phyloP scores from a whole-genome alignment of 2,888 invertebrate genomes.

The Alcis repandata region DNA sequence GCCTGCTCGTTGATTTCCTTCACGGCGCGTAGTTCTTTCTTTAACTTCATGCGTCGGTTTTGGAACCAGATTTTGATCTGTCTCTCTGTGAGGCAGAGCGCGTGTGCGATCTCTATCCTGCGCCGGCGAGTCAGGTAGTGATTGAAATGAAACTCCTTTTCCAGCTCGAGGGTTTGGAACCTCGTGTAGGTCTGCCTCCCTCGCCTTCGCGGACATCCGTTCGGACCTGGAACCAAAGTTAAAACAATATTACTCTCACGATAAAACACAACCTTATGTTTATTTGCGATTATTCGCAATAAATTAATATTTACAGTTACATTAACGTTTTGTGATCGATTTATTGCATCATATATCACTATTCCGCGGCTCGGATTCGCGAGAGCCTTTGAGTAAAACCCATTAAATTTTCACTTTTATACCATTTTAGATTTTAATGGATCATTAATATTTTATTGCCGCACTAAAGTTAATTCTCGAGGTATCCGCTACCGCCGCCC shows the following conservation, averaged over 20 bases:
- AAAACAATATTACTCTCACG: constrained; percentile 43
- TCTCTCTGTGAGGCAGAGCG: constrained; percentile 97
- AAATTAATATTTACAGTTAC: constrained; percentile 63
- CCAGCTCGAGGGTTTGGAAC: constrained; percentile 98
- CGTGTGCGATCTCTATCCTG: constrained; percentile 98
- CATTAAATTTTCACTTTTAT: constrained; percentile 85
- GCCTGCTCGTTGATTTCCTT: constrained; percentile 98
- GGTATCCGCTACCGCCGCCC: constrained; percentile 80
- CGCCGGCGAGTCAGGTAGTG: constrained; percentile 98
- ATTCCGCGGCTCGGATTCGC: constrained; percentile 68
- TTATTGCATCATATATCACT: constrained; percentile 79
- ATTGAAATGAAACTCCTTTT: constrained; percentile 99
- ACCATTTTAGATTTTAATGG: constrained; percentile 84
- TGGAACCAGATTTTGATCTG: constrained; percentile 99
- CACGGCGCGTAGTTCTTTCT: constrained; percentile 97
- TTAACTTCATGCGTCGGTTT: constrained; percentile 98
- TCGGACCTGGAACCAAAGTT: constrained; percentile 93
- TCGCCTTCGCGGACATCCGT: constrained; percentile 96
- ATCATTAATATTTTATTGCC: constrained; percentile 84
- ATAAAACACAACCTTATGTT: constrained; percentile 46
- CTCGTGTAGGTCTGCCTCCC: constrained; percentile 99
- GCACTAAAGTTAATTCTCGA: constrained; percentile 83
- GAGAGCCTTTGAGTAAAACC: constrained; percentile 70
- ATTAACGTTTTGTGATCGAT: constrained; percentile 68
- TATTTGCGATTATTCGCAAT: constrained; percentile 50